Conservation (phyloP, 2,888 invertebrate genomes). For the Leucozona laternaria region DNA sequence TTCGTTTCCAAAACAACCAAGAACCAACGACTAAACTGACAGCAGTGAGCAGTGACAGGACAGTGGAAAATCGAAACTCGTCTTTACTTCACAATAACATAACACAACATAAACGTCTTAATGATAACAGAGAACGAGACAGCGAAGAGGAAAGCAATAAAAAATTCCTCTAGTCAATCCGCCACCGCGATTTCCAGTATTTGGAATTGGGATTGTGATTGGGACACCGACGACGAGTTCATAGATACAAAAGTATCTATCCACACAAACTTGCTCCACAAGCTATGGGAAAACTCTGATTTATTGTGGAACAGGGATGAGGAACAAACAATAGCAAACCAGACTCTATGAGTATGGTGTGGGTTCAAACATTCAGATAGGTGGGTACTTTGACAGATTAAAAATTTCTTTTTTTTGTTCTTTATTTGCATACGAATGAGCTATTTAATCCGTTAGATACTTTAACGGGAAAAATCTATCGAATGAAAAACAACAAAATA, state of each 20-base stretch:
- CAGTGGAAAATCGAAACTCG: slow-evolving; percentile 54
- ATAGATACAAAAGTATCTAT: slow-evolving; percentile 49
- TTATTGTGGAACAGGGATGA: slow-evolving; percentile 7
- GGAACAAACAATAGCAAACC: slow-evolving; percentile 61
- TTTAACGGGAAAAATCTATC: slow-evolving; percentile 40
- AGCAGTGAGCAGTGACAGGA: no score
- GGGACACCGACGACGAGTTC: slow-evolving; percentile 1
- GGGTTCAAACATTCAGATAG: not conserved
- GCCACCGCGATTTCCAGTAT: slow-evolving; percentile 14
- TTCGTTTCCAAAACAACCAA: not conserved
- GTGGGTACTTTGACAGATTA: slow-evolving; percentile 25
- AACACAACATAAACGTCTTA: slow-evolving; percentile 17
- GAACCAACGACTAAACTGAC: slow-evolving; percentile 30
- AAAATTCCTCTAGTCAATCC: slow-evolving; percentile 44
- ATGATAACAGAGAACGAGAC: slow-evolving; percentile 58
- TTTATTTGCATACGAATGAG: slow-evolving; percentile 24
- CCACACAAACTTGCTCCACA: slow-evolving; percentile 2
- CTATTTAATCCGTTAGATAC: slow-evolving; percentile 36
- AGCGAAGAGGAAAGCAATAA: slow-evolving; percentile 18
- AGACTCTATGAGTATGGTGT: not conserved
- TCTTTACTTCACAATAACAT: slow-evolving; percentile 22
- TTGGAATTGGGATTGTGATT: no score
- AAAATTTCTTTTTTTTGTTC: not conserved
- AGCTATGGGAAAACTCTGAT: slow-evolving; percentile 11
- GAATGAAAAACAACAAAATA: slow-evolving; percentile 37